phyloP scores from a whole-genome alignment of 2,113 vertebrate species.

The Pitta sordida region DNA sequence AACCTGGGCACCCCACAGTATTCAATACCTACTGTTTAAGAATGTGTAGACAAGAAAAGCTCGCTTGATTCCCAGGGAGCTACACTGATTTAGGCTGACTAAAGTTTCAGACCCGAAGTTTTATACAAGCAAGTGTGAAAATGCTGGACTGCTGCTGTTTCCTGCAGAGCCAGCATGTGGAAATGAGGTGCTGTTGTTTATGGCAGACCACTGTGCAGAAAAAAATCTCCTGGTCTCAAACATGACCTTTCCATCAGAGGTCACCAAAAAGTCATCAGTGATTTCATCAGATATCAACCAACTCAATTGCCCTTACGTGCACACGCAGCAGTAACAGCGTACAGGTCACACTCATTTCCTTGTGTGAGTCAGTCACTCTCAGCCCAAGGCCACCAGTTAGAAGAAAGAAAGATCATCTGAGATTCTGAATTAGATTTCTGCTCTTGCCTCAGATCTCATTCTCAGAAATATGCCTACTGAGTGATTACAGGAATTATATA shows the following conservation, averaged over 20 bases:
- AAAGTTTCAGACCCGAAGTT: neutral
- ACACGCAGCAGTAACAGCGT: constrained; percentile 31
- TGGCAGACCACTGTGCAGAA: neutral
- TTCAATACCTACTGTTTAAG: neutral
- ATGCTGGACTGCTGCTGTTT: neutral
- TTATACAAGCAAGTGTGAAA: neutral
- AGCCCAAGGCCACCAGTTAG: constrained; percentile 63
- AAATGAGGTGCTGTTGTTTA: constrained; percentile 37
- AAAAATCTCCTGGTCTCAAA: constrained; percentile 17
- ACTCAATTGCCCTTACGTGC: constrained; percentile 58
- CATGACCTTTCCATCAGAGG: constrained; percentile 28
- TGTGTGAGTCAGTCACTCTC: constrained; percentile 44
- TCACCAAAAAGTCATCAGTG: constrained; percentile 55
- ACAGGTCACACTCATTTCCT: constrained; percentile 58
- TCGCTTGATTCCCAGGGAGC: neutral
- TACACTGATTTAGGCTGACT: neutral
- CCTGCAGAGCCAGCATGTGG: neutral
- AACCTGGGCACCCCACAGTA: neutral
- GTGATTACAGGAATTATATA: constrained; percentile 22
- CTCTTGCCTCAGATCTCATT: constrained; percentile 33
- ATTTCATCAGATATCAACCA: constrained; percentile 60
- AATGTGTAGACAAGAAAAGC: neutral
- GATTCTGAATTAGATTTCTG: constrained; percentile 59
- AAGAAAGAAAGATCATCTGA: constrained; percentile 46
- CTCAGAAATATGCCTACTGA: constrained; percentile 50